Evolutionary conservation across 2,888 invertebrate genomes (phyloP), one percentile per base, ranked within the genome.

Genomic region (Scelioninae gen. 1): DNA sequence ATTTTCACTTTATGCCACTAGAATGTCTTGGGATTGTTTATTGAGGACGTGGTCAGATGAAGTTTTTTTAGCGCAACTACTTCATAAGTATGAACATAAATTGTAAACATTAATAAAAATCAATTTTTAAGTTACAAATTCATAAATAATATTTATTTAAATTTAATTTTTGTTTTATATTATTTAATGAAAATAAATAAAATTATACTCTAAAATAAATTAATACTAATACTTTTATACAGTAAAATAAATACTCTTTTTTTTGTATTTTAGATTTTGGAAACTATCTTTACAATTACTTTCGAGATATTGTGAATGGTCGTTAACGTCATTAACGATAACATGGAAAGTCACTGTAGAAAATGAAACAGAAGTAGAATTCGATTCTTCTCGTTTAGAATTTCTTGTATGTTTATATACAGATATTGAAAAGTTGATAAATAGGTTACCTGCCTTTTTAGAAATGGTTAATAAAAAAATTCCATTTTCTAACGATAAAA

Each of bases 201-300:
- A 23, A 23, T 4, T 4, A 2, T 23, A 23, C 2, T 23, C n/a
- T n/a, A n/a, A n/a, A n/a, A n/a, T n/a, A n/a, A n/a, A n/a, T n/a
- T n/a, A n/a, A n/a, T n/a, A n/a, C n/a, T n/a, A n/a, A n/a, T n/a
- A n/a, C n/a, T n/a, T n/a, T n/a, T n/a, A n/a, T n/a, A n/a, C n/a
- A n/a, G n/a, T 2, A 23, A 23, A 23, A 23, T 31, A 63, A 15
- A n/a, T n/a, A n/a, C n/a, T n/a, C n/a, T n/a, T n/a, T 51, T 38
- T 51, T 16, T 11, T 13, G 16, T 43, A 29, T 69, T 71, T 23
- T 32, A 96, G 96, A 90, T 98, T 98, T 93, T 97, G 97, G 95
- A 98, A 97, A 92, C 94, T 98, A 7, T 96, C 96, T 16, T 93
- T 98, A 81, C 97, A 98, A 93, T 93, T 98, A 45, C 90, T 97